Conservation (phyloP, 2,113 vertebrate genomes). For the Carassius auratus region DNA sequence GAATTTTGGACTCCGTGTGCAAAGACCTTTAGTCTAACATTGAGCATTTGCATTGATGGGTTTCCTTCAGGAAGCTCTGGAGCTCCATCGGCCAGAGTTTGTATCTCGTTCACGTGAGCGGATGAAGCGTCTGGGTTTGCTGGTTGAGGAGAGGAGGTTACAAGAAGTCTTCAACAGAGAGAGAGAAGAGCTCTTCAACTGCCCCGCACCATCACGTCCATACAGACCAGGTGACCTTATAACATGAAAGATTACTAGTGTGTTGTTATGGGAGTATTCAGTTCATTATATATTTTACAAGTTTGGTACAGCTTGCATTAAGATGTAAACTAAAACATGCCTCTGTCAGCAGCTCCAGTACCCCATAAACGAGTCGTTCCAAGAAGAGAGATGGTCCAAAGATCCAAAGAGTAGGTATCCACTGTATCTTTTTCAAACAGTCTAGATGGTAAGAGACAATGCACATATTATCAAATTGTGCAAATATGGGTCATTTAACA, state of each 20-base stretch:
- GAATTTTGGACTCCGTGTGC: too few relatives aligned
- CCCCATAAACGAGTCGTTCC: conserved; percentile 77
- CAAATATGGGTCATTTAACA: background rate
- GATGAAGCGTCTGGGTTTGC: conserved; percentile 78
- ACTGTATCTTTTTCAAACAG: background rate
- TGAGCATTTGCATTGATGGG: background rate
- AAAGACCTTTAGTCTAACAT: background rate
- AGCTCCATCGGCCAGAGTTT: conserved; percentile 83
- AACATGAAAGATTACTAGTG: background rate
- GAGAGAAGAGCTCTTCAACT: conserved; percentile 71
- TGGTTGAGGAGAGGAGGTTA: conserved; percentile 81
- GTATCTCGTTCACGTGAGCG: conserved; percentile 85
- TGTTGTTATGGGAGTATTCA: background rate
- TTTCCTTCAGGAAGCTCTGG: conserved; percentile 83
- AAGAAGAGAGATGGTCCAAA: conserved; percentile 89
- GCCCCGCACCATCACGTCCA: background rate
- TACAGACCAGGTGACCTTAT: conserved; percentile 23
- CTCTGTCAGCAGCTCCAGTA: conserved; percentile 47
- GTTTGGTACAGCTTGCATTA: background rate
- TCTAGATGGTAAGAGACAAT: background rate
- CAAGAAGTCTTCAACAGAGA: conserved; percentile 75
- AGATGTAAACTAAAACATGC: background rate
- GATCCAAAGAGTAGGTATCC: conserved; percentile 85
- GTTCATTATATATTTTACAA: background rate
- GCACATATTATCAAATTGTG: background rate